Base-by-base conservation (phyloP, 2,113 vertebrate species). In the Toxotes jaculatrix region DNA sequence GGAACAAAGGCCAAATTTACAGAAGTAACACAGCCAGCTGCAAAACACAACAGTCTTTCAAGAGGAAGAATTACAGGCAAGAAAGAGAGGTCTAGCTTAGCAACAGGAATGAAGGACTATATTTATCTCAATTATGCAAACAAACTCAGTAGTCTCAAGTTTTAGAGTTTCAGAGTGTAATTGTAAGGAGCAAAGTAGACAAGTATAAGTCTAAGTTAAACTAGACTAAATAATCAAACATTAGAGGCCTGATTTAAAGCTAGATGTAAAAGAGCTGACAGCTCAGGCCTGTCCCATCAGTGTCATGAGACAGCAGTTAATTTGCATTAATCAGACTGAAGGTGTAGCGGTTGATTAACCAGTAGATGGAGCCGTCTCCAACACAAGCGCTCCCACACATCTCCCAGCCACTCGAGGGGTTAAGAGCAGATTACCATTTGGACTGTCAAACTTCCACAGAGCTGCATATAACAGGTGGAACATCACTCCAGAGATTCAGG, bases 281-380 rank as follows among this genome's bases (percentile, higher is more conserved):
- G 59, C 61, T 14, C n/a, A 63, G 55, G 56, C 34, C 68, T 21
- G 4, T 71, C 21, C 57, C 47, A 40, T 85, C 34, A 71, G 56
- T 60, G 84, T 73, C 75, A 49, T 23, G 36, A 76, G 59, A 63
- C 60, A 61, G 65, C 47, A 47, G 66, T 11, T 85, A 0, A 88
- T 90, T 88, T 89, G 69, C 86, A 91, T 90, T 77, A 72, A 92
- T 88, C 87, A 80, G 27, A 27, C 34, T 57, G 74, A 84, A 84
- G 79, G 92, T 86, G 86, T 42, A 80, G 90, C 19, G 7, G 90
- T 51, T 88, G 83, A 94, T 93, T 90, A 95, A 67, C 95, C 95
- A 95, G 94, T 89, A 96, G 95, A 93, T 95, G 94, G 95, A 90
- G 95, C 93, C 75, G 87, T 93, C 78, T 86, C 64, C 91, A 92